Percentiles rank a stretch among this genome's conserved stretches.
Conservation (phyloP, 2,113 vertebrate species). For the Shinisaurus crocodilurus region DNA sequence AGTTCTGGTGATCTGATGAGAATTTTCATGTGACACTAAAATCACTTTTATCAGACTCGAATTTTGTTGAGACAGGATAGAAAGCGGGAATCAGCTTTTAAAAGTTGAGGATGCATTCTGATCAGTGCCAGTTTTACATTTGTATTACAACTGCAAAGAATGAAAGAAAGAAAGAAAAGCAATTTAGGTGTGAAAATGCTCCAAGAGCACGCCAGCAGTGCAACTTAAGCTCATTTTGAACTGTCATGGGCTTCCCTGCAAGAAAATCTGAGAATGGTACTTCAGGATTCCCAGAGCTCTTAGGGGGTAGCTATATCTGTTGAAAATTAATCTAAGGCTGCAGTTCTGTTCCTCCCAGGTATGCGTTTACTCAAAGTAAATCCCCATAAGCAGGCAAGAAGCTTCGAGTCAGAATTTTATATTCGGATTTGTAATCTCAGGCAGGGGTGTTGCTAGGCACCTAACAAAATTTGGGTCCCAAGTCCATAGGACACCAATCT, state of each 20-base stretch:
- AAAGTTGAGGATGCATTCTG: not conserved
- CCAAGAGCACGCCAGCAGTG: not conserved
- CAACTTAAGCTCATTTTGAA: not conserved
- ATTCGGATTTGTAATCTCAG: not conserved
- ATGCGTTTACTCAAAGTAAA: not conserved
- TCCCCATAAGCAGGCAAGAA: not conserved
- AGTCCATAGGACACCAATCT: too few species aligned
- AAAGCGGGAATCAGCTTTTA: not conserved
- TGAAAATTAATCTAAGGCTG: not conserved
- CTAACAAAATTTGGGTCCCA: too few species aligned
- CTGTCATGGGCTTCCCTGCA: not conserved
- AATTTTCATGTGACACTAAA: not conserved
- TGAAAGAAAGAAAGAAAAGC: not conserved
- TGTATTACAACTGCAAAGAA: not conserved
- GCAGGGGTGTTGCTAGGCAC: too few species aligned
- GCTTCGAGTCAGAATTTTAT: not conserved
- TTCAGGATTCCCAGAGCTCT: not conserved
- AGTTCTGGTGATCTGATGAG: not conserved
- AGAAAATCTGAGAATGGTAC: not conserved
- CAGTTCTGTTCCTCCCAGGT: not conserved
- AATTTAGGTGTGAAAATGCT: not conserved
- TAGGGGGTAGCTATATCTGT: not conserved
- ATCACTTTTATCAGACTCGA: not conserved
- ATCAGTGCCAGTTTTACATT: not conserved
- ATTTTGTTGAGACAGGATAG: not conserved